Conservation (phyloP, 1,140 invertebrate species). For the Bombus haemorrhoidalis region DNA sequence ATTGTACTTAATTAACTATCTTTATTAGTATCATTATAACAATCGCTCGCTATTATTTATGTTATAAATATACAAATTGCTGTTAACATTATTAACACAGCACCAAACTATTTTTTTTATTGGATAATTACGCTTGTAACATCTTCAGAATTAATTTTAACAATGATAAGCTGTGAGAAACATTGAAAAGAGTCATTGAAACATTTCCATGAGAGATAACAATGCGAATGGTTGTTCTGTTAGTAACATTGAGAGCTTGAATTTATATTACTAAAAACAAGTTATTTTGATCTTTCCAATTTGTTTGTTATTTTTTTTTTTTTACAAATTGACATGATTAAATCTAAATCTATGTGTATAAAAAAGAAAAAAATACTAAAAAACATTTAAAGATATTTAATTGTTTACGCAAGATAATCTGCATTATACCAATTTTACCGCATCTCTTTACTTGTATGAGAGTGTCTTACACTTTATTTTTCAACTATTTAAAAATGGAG, state of each 20-base stretch:
- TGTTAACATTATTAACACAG: constrained; percentile 61
- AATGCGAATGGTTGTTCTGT: background rate
- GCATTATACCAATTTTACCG: constrained; percentile 26
- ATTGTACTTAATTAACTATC: constrained; percentile 74
- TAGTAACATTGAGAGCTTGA: constrained; percentile 12
- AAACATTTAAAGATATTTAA: constrained; percentile 40
- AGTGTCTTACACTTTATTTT: constrained; percentile 34
- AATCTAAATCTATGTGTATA: constrained; percentile 20
- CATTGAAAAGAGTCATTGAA: background rate
- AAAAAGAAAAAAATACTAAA: constrained; percentile 28
- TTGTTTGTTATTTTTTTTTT: constrained; percentile 32
- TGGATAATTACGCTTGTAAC: constrained; percentile 47
- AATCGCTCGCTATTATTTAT: constrained; percentile 66
- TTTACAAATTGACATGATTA: constrained; percentile 7
- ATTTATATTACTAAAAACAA: constrained; percentile 18
- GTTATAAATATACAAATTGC: constrained; percentile 55
- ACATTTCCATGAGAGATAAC: background rate
- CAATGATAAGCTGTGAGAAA: constrained; percentile 2
- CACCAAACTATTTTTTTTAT: constrained; percentile 68
- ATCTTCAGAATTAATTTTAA: constrained; percentile 25
- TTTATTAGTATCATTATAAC: constrained; percentile 58
- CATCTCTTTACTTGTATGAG: constrained; percentile 30
- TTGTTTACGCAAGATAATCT: constrained; percentile 40
- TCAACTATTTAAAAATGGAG: constrained; percentile 33
- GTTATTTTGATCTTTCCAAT: constrained; percentile 4